Evolutionary conservation across 2,113 vertebrate species (phyloP), one percentile per base, ranked within the genome.

Genomic region (Entomyzon cyanotis): DNA sequence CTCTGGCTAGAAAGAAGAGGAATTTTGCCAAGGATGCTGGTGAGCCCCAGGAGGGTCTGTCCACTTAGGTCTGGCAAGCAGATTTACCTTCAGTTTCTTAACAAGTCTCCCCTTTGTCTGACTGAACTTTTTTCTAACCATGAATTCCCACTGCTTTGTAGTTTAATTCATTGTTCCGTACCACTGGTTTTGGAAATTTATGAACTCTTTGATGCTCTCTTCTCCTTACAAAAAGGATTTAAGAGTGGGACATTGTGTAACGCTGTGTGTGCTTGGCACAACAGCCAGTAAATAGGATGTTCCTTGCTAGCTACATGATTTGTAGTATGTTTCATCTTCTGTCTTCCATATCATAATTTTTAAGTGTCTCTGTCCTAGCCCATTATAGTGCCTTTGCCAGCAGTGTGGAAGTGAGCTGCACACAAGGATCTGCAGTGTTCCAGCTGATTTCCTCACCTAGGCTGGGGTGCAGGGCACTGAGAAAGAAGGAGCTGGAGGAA

Each of bases 131-230:
- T 82, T 88, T 75, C 67, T 64, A 87, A 60, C 68, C 63, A 59
- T 53, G 80, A 87, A 84, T 93, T 91, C 81, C 70, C 80, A 44
- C n/a, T 81, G 50, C 87, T 94, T 95, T 89, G 94, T 94, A 73
- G 73, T 96, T 76, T 69, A 87, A 71, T 47, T 94, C 63, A 15
- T 84, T 77, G 71, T 74, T 93, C 84, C 58, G 12, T 94, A 62
- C 41, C 65, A 64, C 68, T 70, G 31, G 60, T 93, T 70, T 11
- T 60, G 64, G 46, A 64, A 84, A 87, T 77, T 94, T 87, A 89
- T 81, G 68, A 93, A 81, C 46, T 81, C 84, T 93, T 84, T 93
- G 77, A 93, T 93, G 81, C 55, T 84, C 73, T 86, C 64, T 69
- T 89, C 84, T 90, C 68, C 62, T 94, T 73, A 62, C 15, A 4